Conservation (phyloP, 1,140 invertebrate genomes). For the Cydia fagiglandana region DNA sequence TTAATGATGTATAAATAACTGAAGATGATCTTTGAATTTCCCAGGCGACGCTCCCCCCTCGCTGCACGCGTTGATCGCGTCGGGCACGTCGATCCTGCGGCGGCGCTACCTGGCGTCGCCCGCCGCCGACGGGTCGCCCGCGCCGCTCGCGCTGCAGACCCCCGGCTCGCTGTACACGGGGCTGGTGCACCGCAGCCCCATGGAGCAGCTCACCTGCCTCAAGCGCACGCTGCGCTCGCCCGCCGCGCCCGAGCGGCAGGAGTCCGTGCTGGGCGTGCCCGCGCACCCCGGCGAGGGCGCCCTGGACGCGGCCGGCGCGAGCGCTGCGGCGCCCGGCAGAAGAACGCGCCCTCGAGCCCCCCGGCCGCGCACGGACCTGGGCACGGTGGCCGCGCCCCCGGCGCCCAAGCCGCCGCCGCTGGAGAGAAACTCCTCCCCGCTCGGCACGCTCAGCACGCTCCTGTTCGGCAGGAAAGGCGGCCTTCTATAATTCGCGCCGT, state of each 20-base stretch:
- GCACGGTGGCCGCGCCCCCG: conserved; percentile 73
- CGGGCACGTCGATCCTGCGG: conserved; percentile 87
- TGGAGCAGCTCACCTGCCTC: conserved; percentile 87
- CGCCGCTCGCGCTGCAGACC: conserved; percentile 80
- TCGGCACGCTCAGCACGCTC: conserved; percentile 89
- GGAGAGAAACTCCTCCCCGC: conserved; percentile 77
- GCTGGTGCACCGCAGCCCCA: conserved; percentile 83
- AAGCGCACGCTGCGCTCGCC: conserved; percentile 79
- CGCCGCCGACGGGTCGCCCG: conserved; percentile 76
- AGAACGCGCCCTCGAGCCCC: conserved; percentile 70
- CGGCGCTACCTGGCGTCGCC: conserved; percentile 77
- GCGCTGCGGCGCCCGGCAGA: conserved; percentile 56
- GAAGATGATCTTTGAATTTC: conserved; percentile 61
- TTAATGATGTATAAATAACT: background rate
- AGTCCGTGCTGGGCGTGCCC: conserved; percentile 70
- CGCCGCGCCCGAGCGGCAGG: conserved; percentile 57
- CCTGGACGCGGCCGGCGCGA: conserved; percentile 65
- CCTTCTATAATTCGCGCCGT: conserved; percentile 80
- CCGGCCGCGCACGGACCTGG: conserved; percentile 69
- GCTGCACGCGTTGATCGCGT: conserved; percentile 83
- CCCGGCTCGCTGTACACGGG: conserved; percentile 80
- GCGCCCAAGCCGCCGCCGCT: conserved; percentile 68
- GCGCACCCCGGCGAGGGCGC: conserved; percentile 79
- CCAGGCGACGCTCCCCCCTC: conserved; percentile 78
- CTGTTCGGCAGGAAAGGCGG: conserved; percentile 91